Percentiles rank a stretch among this genome's conserved stretches.
phyloP scores from a whole-genome alignment of 2,888 invertebrate species.

The Hyposoter dolosus region DNA sequence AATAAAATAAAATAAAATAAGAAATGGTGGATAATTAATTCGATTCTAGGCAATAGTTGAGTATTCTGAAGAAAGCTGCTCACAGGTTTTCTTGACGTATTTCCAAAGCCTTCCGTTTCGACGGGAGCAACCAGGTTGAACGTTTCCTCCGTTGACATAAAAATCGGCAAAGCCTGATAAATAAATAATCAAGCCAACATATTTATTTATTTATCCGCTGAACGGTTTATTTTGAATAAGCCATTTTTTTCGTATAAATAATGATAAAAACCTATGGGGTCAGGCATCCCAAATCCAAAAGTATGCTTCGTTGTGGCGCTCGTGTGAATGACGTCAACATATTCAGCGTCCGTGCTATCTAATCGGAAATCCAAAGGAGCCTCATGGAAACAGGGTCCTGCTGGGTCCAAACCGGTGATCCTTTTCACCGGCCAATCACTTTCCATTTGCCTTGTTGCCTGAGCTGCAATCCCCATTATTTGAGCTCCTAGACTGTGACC shows the following conservation, averaged over 20 bases:
- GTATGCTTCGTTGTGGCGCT: slow-evolving; percentile 86
- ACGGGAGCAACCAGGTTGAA: slow-evolving; percentile 88
- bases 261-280: slow-evolving; percentile 85
- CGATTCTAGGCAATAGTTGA: background rate
- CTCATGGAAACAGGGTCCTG: slow-evolving; percentile 88
- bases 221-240: background rate
- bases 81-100: slow-evolving; percentile 83
- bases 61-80: slow-evolving; percentile 72
- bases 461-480: slow-evolving; percentile 87
- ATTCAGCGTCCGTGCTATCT: slow-evolving; percentile 87
- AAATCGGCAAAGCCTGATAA: slow-evolving; percentile 88
- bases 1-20: background rate
- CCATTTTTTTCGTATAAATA: background rate
- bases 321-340: slow-evolving; percentile 89
- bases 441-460: slow-evolving; percentile 84
- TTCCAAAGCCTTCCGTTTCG: slow-evolving; percentile 79
- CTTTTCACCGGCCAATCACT: slow-evolving; percentile 76
- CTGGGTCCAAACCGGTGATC: slow-evolving; percentile 88
- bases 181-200: background rate
- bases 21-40: background rate
- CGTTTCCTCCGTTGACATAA: slow-evolving; percentile 89
- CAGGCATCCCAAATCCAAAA: slow-evolving; percentile 87
- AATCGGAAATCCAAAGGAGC: slow-evolving; percentile 85
- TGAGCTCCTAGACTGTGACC: slow-evolving; percentile 89
- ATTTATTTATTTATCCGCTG: background rate